Base-by-base conservation (phyloP, 2,888 invertebrate species). In the Tenthredo scrophulariae region DNA sequence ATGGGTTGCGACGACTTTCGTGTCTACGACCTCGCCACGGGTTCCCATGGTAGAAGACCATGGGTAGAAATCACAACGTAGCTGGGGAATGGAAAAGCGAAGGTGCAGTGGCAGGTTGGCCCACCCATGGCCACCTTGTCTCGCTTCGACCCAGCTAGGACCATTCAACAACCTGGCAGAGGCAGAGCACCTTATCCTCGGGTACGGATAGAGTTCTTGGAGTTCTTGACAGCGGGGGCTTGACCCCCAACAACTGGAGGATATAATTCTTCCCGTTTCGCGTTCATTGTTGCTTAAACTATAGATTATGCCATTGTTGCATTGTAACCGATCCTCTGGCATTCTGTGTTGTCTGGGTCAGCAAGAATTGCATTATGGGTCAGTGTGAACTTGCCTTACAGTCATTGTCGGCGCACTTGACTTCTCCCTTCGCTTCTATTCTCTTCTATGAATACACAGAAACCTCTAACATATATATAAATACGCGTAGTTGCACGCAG, bases 141-240 rank as follows among this genome's bases (percentile, higher is more conserved):
- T 80, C 62, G 62, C 4, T n/a, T 62, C 80, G 62, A 37, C 80
- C 58, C 29, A 26, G 40, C 58, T 7, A 37, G 62, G 40, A 62
- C 80, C 80, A 80, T 80, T 80, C 80, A 80, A 80, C 58, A 40
- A 9, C n/a, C 58, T 22, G 40, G 62, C 58, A 58, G 62, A 40
- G 54, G 54, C 77, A 26, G 58, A 43, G 58, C 62, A 80, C 80
- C 80, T 80, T 80, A 80, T 80, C 80, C 80, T 80, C 62, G 29
- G 89, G 88, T 90, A 91, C 90, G 89, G 91, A 92, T 92, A 91
- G 90, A 92, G 92, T 92, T 90, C 90, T 92, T 91, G 90, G 90
- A 89, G 87, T 87, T 90, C 88, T 84, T 92, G 92, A 92, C 92
- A 92, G 92, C 92, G 90, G 92, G 92, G 88, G 84, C 85, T 77